Evolutionary conservation across 2,888 invertebrate genomes (phyloP).

Genomic region (Diadegma fenestrale): DNA sequence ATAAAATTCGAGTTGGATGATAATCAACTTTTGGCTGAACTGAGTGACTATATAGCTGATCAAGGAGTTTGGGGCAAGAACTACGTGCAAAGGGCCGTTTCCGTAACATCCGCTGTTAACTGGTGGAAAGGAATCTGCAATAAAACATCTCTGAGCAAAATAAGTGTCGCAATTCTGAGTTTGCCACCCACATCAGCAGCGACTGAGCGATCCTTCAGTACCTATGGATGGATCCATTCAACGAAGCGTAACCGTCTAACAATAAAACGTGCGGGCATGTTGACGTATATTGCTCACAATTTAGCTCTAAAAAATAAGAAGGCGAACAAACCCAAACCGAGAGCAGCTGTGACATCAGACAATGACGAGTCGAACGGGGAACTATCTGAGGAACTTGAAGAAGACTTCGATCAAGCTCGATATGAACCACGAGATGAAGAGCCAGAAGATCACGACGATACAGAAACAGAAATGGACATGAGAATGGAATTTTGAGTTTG

Average conservation of each 20-base stretch:
- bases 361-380: constrained; percentile 19
- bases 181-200: constrained; percentile 73
- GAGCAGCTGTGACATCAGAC: constrained; percentile 10
- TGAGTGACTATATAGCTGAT: constrained; percentile 42
- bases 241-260: constrained; percentile 73
- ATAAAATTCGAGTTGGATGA: constrained; percentile 40
- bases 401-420: constrained; percentile 28
- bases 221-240: constrained; percentile 73
- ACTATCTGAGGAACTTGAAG: constrained; percentile 23
- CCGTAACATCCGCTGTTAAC: constrained; percentile 28
- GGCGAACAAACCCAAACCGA: constrained; percentile 14
- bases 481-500: constrained; percentile 9
- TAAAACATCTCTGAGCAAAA: constrained; percentile 67
- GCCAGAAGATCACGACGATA: neutral
- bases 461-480: constrained; percentile 12
- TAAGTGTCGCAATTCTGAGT: constrained; percentile 70
- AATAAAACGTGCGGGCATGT: constrained; percentile 70
- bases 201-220: constrained; percentile 75
- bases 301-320: constrained; percentile 34
- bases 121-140: constrained; percentile 72
- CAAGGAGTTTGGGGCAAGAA: constrained; percentile 34
- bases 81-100: constrained; percentile 31
- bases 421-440: constrained; percentile 31
- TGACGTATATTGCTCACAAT: constrained; percentile 70
- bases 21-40: constrained; percentile 32